Evolutionary conservation across 2,888 invertebrate genomes (phyloP).

Genomic region (Xanthostigma xanthostigma): DNA sequence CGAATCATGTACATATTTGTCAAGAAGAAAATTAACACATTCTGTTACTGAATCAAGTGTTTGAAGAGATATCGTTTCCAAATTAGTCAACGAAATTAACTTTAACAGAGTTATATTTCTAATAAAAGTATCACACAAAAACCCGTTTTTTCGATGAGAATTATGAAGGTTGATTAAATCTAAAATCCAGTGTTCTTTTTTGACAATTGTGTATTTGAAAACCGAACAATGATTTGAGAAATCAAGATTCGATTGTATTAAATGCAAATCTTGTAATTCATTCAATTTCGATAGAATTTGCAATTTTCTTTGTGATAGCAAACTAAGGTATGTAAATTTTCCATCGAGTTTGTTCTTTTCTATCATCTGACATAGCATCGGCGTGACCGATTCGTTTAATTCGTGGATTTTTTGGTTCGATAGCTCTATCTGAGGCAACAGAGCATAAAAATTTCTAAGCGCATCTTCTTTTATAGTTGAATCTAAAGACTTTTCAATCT

Average conservation of each 20-base stretch:
- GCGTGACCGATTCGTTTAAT: constrained; percentile 2
- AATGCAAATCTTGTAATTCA: constrained; percentile 17
- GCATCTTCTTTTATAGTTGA: not conserved
- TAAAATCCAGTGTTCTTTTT: constrained; percentile 24
- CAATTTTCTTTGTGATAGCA: constrained; percentile 17
- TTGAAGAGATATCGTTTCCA: not conserved
- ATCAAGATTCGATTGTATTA: not conserved
- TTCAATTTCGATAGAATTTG: constrained; percentile 16
- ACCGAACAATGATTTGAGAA: too few species aligned
- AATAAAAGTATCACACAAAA: not conserved
- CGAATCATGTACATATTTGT: constrained; percentile 13
- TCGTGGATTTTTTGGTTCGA: constrained; percentile 1
- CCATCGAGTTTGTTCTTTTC: constrained; percentile 16
- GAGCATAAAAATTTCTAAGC: constrained; percentile 1
- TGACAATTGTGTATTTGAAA: constrained; percentile 1
- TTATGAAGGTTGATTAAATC: constrained; percentile 16
- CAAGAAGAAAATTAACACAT: not conserved
- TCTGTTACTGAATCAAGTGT: not conserved
- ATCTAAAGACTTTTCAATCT: not conserved
- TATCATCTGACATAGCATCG: constrained; percentile 16
- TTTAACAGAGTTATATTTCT: constrained; percentile 1
- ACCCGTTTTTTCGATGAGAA: constrained; percentile 4
- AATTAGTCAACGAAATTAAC: not conserved
- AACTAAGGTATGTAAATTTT: constrained; percentile 19
- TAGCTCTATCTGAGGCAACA: constrained; percentile 1